Base-by-base conservation (phyloP, 2,113 vertebrate species). In the Genyomyrus donnyi region DNA sequence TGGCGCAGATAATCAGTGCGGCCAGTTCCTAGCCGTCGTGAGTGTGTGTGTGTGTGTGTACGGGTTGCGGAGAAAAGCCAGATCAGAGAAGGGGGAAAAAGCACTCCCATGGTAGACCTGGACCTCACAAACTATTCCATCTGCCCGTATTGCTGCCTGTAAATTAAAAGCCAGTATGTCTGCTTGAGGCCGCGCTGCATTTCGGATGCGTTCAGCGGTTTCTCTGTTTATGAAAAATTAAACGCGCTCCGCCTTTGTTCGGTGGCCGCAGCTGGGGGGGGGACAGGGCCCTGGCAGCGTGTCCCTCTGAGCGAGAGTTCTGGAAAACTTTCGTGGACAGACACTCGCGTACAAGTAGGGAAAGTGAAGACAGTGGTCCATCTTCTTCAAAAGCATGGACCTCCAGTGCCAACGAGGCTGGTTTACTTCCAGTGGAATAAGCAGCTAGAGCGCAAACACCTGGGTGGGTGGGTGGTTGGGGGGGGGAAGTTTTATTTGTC, bases 211-310 rank as follows among this genome's bases (percentile, higher is more conserved):
- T 94, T 95, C 49, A 77, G 91, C 93, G 93, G 91, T 93, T 94
- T 93, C 93, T 87, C 48, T 94, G 93, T 95, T 94, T 94, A 95
- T 96, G 94, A 94, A 95, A 94, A 94, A 95, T 95, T 93, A 92
- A 96, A 95, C 92, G 3, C 56, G 94, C 92, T 94, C 93, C 93
- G 89, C 91, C 21, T 87, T 53, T 53, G 31, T 56, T 15, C 15
- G 0, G 49, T 42, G 50, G 31, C 90, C 80, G 89, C 90, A 35
- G 91, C 90, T 90, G 91, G 92, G 91, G 93, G 91, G 93, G 90
- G 90, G 91, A 90, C 90, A 90, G 62, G 92, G 91, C 90, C 62
- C 62, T 2, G 6, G 91, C 91, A 83, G 70, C 42, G 90, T 90
- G 89, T 91, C 92, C 90, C 90, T 91, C 88, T 88, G 35, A 89